Base-by-base conservation (phyloP, 2,113 vertebrate genomes). In the Mixornis gularis region DNA sequence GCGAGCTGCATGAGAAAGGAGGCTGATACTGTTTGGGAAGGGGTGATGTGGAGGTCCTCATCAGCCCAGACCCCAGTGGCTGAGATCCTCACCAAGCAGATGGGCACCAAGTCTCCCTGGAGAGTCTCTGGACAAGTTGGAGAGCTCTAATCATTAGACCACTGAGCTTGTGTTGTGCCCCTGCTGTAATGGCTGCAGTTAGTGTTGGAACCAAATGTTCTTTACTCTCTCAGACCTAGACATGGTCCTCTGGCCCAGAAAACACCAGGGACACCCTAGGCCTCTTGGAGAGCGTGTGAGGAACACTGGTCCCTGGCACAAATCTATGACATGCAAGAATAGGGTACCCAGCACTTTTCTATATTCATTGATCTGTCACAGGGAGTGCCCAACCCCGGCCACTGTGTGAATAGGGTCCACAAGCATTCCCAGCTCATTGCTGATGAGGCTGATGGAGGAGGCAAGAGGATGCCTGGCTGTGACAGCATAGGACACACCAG, bases 1-100 rank as follows among this genome's bases (percentile, higher is more conserved):
- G 34, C 0, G 1, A 85, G 48, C 30, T 0, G 0, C 0, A 0
- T 1, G 7, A 76, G 41, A 71, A 87, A 81, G 27, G 22, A 63
- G 36, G 17, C 3, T 40, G 30, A 30, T 19, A 13, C 4, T 32
- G 11, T 29, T 69, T 60, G 44, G 36, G 36, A 72, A 85, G 24
- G 4, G 6, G 2, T 51, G 24, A 74, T 51, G 17, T 58, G 51
- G 32, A 78, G 12, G 20, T 58, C 22, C 34, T 88, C 9, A 19
- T 36, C 12, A 79, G n/a, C 22, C 17, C 63, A 69, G 22, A 36
- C 4, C 15, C 26, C 2, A 1, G 0, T 32, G 41, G 20, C 34
- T 55, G 59, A 72, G 41, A 36, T 68, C 25, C 15, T 46, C 34
- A 24, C 13, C 13, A 38, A 78, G 48, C 18, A 79, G 21, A 20